Evolutionary conservation across 2,797 vertebrate species (phyloP).

Genomic region (Serranus cabrilla): DNA sequence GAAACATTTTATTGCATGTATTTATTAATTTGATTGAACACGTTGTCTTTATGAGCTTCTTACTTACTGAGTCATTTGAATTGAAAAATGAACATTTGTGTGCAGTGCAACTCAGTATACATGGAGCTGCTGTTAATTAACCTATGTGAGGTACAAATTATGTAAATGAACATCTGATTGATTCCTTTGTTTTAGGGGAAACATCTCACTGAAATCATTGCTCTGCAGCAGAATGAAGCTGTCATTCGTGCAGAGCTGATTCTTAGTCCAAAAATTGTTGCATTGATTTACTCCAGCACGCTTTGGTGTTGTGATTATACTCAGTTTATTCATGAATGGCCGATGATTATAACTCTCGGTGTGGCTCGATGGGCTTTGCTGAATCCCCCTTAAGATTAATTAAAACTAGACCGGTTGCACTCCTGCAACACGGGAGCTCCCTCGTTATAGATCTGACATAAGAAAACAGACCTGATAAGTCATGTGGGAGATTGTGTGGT

Average conservation of each 20-base stretch:
- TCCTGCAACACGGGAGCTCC: slow-evolving; percentile 49
- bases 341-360: slow-evolving; percentile 38
- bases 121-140: slow-evolving; percentile 49
- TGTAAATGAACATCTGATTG: slow-evolving; percentile 60
- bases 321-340: slow-evolving; percentile 63
- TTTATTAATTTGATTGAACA: slow-evolving; percentile 47
- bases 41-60: slow-evolving; percentile 38
- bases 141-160: slow-evolving; percentile 42
- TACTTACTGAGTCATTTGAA: slow-evolving; percentile 34
- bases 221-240: slow-evolving; percentile 50
- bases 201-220: slow-evolving; percentile 33
- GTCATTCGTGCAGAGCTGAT: slow-evolving; percentile 44
- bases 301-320: slow-evolving; percentile 49
- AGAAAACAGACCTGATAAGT: slow-evolving; percentile 70
- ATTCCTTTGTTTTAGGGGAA: slow-evolving; percentile 62
- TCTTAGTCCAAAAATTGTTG: slow-evolving; percentile 44
- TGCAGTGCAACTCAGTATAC: slow-evolving; percentile 35
- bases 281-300: slow-evolving; percentile 58
- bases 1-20: slow-evolving; percentile 42
- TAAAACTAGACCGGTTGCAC: slow-evolving; percentile 40
- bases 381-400: slow-evolving; percentile 32
- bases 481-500: slow-evolving; percentile 72
- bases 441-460: slow-evolving; percentile 63
- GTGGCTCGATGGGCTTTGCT: slow-evolving; percentile 27
- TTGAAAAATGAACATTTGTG: slow-evolving; percentile 12